These are phyloP conservation scores for Abrostola triplasia DNA, from an alignment of 2,888 invertebrate species.

Conservation along the genomic window DNA sequence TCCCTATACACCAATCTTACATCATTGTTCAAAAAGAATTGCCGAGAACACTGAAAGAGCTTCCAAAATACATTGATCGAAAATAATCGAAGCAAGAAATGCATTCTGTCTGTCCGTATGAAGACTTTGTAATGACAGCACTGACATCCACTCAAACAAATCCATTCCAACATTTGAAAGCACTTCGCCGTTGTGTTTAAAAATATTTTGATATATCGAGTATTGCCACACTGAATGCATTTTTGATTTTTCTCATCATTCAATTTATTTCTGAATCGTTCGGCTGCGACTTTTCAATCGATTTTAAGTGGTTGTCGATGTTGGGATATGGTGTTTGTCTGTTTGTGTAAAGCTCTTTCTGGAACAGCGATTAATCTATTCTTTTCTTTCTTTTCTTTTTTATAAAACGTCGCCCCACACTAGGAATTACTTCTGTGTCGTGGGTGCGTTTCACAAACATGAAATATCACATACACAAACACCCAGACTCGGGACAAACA, in stretches of 20 bases:
- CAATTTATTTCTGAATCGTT: slow-evolving; percentile 24
- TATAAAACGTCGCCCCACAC: no score
- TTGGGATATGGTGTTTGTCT: no score
- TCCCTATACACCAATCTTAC: no score
- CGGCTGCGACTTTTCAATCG: slow-evolving; percentile 5
- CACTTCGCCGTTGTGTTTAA: slow-evolving; percentile 31
- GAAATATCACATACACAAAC: no score
- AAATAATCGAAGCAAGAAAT: slow-evolving; percentile 1
- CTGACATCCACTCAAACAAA: slow-evolving; percentile 55
- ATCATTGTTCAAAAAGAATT: no score
- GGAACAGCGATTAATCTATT: no score
- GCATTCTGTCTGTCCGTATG: slow-evolving; percentile 7
- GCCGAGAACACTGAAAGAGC: neutral
- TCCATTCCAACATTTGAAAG: slow-evolving; percentile 31
- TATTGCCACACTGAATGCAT: slow-evolving; percentile 28
- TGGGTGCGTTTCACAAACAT: no score
- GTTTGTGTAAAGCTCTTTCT: no score
- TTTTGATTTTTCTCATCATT: slow-evolving; percentile 25
- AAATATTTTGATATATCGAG: slow-evolving; percentile 38
- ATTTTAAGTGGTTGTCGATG: no score
- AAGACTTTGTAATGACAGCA: slow-evolving; percentile 14
- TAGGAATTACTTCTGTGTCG: no score
- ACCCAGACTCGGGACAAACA: no score
- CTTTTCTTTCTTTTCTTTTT: no score
- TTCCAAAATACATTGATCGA: slow-evolving; percentile 5